These are phyloP conservation scores for Heliconius eleuchia DNA, from an alignment of 1,140 invertebrate genomes.

Conservation along the genomic window DNA sequence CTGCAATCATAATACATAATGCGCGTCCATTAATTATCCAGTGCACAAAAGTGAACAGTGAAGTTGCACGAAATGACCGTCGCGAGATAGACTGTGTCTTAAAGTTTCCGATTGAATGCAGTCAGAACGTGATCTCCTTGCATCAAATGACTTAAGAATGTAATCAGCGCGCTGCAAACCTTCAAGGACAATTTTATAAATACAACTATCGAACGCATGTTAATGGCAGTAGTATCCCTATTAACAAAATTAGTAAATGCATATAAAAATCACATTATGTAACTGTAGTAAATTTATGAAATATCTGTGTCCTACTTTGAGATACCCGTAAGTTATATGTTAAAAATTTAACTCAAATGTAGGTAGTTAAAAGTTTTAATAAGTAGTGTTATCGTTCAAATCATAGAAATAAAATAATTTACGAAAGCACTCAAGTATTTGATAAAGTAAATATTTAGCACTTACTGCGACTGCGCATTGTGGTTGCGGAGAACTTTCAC, in stretches of 20 bases:
- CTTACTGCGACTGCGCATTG: conserved; percentile 60
- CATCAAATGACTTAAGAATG: conserved; percentile 69
- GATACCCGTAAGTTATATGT: neutral
- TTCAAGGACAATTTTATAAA: conserved; percentile 68
- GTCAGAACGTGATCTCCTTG: conserved; percentile 61
- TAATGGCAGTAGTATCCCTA: conserved; percentile 40
- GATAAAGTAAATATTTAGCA: conserved; percentile 61
- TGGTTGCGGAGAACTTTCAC: conserved; percentile 74
- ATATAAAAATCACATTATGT: neutral
- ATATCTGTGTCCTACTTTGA: neutral
- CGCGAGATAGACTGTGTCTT: conserved; percentile 68
- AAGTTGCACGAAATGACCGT: conserved; percentile 61
- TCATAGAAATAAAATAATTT: conserved; percentile 6
- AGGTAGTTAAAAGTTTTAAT: neutral
- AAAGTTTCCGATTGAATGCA: conserved; percentile 61
- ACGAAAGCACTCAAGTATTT: conserved; percentile 18
- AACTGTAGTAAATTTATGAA: neutral
- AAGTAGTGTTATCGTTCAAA: neutral
- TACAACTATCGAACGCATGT: conserved; percentile 57
- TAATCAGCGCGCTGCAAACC: conserved; percentile 58
- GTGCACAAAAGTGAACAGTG: conserved; percentile 75
- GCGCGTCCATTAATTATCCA: conserved; percentile 45
- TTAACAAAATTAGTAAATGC: neutral
- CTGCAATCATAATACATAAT: conserved; percentile 53
- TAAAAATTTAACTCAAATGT: neutral